Evolutionary conservation across 2,888 invertebrate species (phyloP).

Genomic region (Rhingia rostrata): DNA sequence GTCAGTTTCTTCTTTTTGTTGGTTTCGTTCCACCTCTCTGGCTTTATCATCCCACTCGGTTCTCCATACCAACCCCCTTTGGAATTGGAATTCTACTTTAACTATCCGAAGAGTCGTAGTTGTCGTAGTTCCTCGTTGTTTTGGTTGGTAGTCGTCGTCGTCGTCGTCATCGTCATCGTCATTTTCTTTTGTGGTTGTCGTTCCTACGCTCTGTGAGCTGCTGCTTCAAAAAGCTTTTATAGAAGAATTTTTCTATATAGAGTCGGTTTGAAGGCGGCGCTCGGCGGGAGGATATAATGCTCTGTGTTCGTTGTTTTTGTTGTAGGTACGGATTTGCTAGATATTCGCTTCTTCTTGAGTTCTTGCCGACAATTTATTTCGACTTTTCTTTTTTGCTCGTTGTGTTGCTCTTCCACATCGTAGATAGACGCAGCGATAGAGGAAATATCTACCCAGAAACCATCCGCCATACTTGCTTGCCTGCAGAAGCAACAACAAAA

Average conservation of each 20-base stretch:
- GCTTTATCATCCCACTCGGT: conserved; percentile 36
- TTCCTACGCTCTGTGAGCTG: conserved; percentile 31
- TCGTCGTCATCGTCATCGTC: conserved; percentile 31
- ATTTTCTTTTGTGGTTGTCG: conserved; percentile 60
- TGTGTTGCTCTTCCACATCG: conserved; percentile 23
- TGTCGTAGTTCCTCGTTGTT: conserved; percentile 12
- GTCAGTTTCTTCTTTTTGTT: conserved; percentile 24
- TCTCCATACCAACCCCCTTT: conserved; percentile 26
- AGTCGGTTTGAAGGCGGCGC: conserved; percentile 25
- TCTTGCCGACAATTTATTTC: conserved; percentile 62
- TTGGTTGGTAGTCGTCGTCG: conserved; percentile 36
- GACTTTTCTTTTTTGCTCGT: conserved; percentile 11
- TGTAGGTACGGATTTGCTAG: conserved; percentile 40
- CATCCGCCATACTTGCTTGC: conserved; percentile 10
- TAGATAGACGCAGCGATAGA: conserved; percentile 55
- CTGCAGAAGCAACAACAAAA: conserved; percentile 19
- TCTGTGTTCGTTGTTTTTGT: conserved; percentile 29
- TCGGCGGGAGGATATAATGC: conserved; percentile 4
- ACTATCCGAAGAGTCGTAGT: conserved; percentile 41
- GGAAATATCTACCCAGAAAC: conserved; percentile 33
- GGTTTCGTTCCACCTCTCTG: conserved; percentile 3
- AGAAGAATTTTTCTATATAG: conserved; percentile 46
- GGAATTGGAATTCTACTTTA: conserved; percentile 33
- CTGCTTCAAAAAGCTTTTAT: conserved; percentile 48
- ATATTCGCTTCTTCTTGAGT: conserved; percentile 64